phyloP scores from a whole-genome alignment of 2,797 vertebrate genomes.

The Neosilurus mollespiculum region DNA sequence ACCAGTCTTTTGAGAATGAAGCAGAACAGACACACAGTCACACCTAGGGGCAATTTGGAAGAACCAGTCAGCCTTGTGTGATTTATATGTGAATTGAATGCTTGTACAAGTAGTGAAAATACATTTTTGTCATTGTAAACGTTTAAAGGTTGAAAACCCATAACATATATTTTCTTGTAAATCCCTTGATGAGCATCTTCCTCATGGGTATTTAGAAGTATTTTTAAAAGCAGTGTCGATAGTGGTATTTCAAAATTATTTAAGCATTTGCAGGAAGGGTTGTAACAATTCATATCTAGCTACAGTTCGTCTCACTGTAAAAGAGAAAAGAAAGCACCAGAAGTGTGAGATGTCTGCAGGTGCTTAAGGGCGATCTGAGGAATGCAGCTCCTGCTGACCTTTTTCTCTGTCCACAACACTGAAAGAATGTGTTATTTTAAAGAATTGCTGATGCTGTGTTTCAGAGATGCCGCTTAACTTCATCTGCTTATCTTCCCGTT shows the following conservation, averaged over 20 bases:
- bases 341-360: conserved; percentile 24
- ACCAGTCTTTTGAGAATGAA: not conserved
- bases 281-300: not conserved
- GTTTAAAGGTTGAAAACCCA: not conserved
- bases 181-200: not conserved
- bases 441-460: conserved; percentile 25
- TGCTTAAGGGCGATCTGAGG: conserved; percentile 44
- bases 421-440: conserved; percentile 52
- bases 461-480: not conserved
- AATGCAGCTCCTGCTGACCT: conserved; percentile 41
- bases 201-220: not conserved
- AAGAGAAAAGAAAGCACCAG: not conserved
- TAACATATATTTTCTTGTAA: not conserved
- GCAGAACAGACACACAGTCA: not conserved
- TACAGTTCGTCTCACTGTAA: not conserved
- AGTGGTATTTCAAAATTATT: not conserved
- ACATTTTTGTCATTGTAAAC: no score
- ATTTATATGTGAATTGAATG: no score
- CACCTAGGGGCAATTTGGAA: not conserved
- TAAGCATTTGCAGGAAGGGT: not conserved
- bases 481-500: conserved; percentile 9
- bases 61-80: no score
- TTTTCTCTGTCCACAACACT: conserved; percentile 29
- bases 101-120: no score
- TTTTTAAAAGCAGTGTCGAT: not conserved